Evolutionary conservation across 2,797 vertebrate species (phyloP), one percentile per base, ranked within the genome.

Genomic region (Buphagus erythrorhynchus): DNA sequence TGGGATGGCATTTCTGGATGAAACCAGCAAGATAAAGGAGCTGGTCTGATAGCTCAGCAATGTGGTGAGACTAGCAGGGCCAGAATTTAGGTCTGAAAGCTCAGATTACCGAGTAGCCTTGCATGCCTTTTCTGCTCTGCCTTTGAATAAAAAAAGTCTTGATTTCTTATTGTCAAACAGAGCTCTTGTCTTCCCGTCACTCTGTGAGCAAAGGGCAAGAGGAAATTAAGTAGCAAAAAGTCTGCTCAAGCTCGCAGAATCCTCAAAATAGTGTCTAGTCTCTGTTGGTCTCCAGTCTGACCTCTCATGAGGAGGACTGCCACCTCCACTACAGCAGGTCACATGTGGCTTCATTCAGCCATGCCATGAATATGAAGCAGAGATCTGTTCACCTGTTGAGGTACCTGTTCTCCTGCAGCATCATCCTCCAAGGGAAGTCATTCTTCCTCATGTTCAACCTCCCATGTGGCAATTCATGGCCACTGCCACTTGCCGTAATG

Each of bases 401-500:
- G 28, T 21, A 49, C 16, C 20, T 22, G 21, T 16, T 43, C 54
- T 78, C 40, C 42, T 69, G 48, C 68, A 77, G 65, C 61, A 72
- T 20, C 20, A 38, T 7, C 31, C 51, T 76, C 33, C 8, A 8
- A 58, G 55, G 28, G 3, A 63, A 12, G 5, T 59, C 13, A 45
- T 31, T 75, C 5, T 40, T 48, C 21, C 33, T 79, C 48, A 5
- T 0, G 1, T 55, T 71, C 72, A 69, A 24, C 40, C 20, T 81
- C 69, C 26, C 54, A 29, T 0, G 4, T 7, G 16, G 26, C 68
- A 74, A 43, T 22, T 20, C 26, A 20, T 10, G 42, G 63, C 61
- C 2, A 1, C 6, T 52, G 52, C 42, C 33, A 21, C 5, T 57
- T 78, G 62, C 69, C 0, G 0, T 5, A 48, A 57, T 0, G 1